Conservation (phyloP, 2,888 invertebrate genomes). For the Physocephala rufipes region DNA sequence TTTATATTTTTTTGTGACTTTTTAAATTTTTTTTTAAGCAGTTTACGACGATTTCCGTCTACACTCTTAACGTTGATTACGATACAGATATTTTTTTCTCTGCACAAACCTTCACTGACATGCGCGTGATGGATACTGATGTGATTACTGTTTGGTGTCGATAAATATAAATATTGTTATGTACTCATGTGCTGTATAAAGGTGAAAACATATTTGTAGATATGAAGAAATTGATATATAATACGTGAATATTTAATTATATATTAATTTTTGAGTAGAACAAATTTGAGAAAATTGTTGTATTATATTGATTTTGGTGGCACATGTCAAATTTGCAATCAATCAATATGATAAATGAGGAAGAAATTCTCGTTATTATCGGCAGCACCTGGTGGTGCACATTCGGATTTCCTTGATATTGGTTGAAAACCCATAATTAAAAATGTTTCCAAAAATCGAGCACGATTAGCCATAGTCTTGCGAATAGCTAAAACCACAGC, state of each 20-base stretch:
- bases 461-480: constrained; percentile 85
- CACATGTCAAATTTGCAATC: constrained; percentile 55
- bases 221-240: not conserved
- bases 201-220: not conserved
- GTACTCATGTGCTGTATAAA: not conserved
- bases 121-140: not conserved
- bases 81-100: constrained; percentile 39
- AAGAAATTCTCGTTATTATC: constrained; percentile 70
- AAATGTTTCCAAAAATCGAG: constrained; percentile 90
- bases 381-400: constrained; percentile 75
- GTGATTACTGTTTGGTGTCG: not conserved
- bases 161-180: not conserved
- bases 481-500: constrained; percentile 81
- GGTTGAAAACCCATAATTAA: constrained; percentile 96
- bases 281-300: constrained; percentile 8
- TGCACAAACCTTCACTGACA: constrained; percentile 18
- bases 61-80: constrained; percentile 60
- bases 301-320: not conserved
- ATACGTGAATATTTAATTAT: not conserved
- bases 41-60: constrained; percentile 58
- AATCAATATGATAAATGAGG: constrained; percentile 65
- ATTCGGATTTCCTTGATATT: constrained; percentile 81
- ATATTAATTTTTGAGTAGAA: not conserved
- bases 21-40: constrained; percentile 44
- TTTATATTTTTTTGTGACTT: constrained; percentile 49